A percentile compares a stretch with the other conserved stretches of the same genome.
These are phyloP conservation scores for Tipula unca DNA, from an alignment of 2,888 invertebrate genomes.

Conservation along the genomic window DNA sequence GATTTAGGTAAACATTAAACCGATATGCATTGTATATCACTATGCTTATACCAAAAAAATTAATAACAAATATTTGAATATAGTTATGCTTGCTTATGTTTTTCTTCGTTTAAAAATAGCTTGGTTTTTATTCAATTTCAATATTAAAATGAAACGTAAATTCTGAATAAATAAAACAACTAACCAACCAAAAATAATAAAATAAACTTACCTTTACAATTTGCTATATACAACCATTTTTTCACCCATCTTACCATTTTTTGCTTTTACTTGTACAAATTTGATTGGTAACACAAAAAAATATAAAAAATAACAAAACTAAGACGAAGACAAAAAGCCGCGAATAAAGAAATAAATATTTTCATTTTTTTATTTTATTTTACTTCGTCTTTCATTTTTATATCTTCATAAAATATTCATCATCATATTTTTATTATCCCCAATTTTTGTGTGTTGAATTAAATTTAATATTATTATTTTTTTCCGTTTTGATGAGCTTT, in stretches of 20 bases:
- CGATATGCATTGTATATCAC: too few species aligned
- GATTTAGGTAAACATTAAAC: too few species aligned
- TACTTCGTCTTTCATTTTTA: neutral
- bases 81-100: too few species aligned
- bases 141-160: neutral
- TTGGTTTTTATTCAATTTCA: neutral
- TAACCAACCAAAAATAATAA: neutral
- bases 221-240: neutral
- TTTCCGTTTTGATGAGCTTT: neutral
- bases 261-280: neutral
- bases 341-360: slow-evolving; percentile 14
- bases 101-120: too few species aligned
- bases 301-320: neutral
- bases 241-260: neutral
- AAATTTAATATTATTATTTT: neutral
- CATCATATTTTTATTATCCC: neutral
- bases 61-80: too few species aligned
- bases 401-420: slow-evolving; percentile 8
- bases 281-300: neutral
- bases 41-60: too few species aligned
- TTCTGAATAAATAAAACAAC: neutral
- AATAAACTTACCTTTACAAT: neutral
- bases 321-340: neutral
- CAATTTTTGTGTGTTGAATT: neutral
- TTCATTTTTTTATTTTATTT: neutral